Percentiles rank a stretch among this genome's conserved stretches.
Evolutionary conservation across 1,140 invertebrate genomes (phyloP).

Genomic region (Drosophila yakuba): DNA sequence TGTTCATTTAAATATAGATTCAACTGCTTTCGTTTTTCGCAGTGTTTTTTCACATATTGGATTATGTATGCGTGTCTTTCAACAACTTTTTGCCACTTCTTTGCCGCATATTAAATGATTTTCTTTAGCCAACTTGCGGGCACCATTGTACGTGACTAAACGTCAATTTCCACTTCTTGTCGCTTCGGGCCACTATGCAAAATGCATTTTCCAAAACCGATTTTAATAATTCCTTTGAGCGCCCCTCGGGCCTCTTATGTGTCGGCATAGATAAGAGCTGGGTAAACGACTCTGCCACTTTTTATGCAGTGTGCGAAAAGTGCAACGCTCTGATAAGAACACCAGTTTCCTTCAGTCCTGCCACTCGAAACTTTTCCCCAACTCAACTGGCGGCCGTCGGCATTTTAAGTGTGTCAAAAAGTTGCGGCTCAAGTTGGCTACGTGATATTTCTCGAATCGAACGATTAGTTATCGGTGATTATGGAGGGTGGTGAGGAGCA

Average conservation of each 20-base stretch:
- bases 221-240: conserved; percentile 69
- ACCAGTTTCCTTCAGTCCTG: conserved; percentile 20
- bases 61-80: conserved; percentile 35
- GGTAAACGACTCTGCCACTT: conserved; percentile 28
- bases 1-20: background rate
- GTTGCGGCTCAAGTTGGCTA: conserved; percentile 53
- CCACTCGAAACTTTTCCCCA: conserved; percentile 48
- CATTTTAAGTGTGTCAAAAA: conserved; percentile 75
- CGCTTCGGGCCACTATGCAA: conserved; percentile 26
- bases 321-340: conserved; percentile 75
- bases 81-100: conserved; percentile 67
- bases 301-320: conserved; percentile 64
- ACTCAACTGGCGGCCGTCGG: conserved; percentile 44
- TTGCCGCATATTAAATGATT: conserved; percentile 77
- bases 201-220: conserved; percentile 67
- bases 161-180: conserved; percentile 67
- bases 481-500: background rate
- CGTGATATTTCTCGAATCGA: conserved; percentile 60
- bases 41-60: conserved; percentile 7
- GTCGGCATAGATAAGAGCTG: conserved; percentile 62
- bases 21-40: background rate
- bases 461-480: conserved; percentile 59
- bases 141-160: conserved; percentile 71
- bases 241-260: conserved; percentile 49
- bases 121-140: conserved; percentile 51